Conservation (phyloP, 1,140 invertebrate genomes). For the Euwallacea similis region DNA sequence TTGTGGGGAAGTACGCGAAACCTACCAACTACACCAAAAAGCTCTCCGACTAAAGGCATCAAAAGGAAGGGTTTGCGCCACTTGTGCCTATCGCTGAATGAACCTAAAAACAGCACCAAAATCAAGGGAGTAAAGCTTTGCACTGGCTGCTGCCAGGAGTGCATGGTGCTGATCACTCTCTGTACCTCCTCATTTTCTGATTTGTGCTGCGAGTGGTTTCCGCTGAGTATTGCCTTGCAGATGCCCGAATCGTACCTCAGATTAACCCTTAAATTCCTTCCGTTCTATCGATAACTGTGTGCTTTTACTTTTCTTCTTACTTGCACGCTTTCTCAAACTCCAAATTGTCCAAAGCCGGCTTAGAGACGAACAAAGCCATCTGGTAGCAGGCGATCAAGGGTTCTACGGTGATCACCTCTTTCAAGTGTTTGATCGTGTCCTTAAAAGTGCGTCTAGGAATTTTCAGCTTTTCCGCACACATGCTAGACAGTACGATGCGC, state of each 20-base stretch:
- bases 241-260: constrained; percentile 34
- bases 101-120: constrained; percentile 63
- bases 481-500: too few species aligned
- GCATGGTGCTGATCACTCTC: constrained; percentile 45
- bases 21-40: constrained; percentile 52
- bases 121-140: constrained; percentile 55
- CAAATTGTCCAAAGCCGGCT: constrained; percentile 46
- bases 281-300: too few species aligned
- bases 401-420: constrained; percentile 50
- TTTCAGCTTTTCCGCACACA: too few species aligned
- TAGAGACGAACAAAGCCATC: constrained; percentile 44
- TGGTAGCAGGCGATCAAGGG: constrained; percentile 48
- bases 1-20: not conserved
- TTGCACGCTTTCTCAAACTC: constrained; percentile 50
- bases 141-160: constrained; percentile 47
- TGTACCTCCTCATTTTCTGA: constrained; percentile 46
- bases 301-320: not conserved
- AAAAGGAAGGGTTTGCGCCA: constrained; percentile 48
- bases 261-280: constrained; percentile 33
- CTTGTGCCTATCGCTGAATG: constrained; percentile 64
- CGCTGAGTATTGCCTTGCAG: constrained; percentile 54
- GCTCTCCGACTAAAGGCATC: constrained; percentile 42
- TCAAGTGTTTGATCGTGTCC: constrained; percentile 39
- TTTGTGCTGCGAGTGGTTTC: constrained; percentile 45
- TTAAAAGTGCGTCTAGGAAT: constrained; percentile 11